These are phyloP conservation scores for Tragulus kanchil DNA, from an alignment of 2,113 vertebrate species.

Conservation along the genomic window DNA sequence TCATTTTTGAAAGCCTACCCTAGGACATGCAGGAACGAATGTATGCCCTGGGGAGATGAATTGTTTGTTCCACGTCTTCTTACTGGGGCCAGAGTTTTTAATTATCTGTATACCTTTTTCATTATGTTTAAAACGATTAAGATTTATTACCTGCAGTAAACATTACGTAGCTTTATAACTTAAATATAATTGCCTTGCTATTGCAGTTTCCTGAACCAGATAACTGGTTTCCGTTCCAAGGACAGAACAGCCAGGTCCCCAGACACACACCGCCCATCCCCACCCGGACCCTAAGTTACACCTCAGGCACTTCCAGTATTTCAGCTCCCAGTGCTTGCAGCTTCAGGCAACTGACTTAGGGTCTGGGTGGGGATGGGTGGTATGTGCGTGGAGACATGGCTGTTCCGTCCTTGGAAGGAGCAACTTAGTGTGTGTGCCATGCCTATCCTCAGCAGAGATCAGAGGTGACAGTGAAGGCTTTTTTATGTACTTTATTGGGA, in stretches of 20 bases:
- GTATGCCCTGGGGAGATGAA: constrained; percentile 49
- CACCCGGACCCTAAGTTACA: too few relatives aligned
- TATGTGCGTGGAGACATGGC: background rate
- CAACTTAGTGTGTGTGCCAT: background rate
- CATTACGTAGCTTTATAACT: constrained; percentile 64
- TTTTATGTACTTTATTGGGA: constrained; percentile 38
- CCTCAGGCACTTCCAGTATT: background rate
- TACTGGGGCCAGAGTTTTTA: constrained; percentile 57
- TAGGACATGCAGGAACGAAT: background rate
- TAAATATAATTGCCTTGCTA: constrained; percentile 61
- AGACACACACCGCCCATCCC: too few relatives aligned
- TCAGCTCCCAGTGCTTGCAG: background rate
- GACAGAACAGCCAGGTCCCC: too few relatives aligned
- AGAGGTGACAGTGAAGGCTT: background rate
- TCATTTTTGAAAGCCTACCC: constrained; percentile 37
- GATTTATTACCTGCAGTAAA: constrained; percentile 71
- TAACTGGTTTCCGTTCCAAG: background rate
- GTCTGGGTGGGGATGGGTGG: background rate
- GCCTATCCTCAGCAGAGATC: background rate
- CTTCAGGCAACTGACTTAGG: background rate
- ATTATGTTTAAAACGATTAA: constrained; percentile 67
- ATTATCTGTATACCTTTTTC: constrained; percentile 65
- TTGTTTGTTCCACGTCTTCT: constrained; percentile 64
- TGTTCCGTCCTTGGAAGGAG: background rate
- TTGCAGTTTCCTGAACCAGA: constrained; percentile 63